Evolutionary conservation across 2,888 invertebrate species (phyloP).

Genomic region (Caenorhabditis zanzibari): DNA sequence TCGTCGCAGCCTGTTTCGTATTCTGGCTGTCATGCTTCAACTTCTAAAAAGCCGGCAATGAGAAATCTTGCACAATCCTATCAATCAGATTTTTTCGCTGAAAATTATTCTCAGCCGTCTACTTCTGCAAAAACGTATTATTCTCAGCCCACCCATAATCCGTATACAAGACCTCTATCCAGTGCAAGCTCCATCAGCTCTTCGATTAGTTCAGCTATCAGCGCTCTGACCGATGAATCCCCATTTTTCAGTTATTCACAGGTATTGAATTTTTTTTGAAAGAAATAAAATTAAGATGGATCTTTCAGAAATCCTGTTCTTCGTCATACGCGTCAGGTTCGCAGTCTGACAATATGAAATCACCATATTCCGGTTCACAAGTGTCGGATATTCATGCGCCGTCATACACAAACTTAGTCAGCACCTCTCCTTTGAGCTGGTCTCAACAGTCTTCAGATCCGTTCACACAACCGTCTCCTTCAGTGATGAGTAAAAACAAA

Average conservation of each 20-base stretch:
- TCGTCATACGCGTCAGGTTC: neutral
- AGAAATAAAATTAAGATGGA: neutral
- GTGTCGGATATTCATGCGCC: neutral
- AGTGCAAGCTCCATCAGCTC: conserved; percentile 15
- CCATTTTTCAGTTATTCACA: conserved; percentile 2
- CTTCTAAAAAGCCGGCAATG: neutral
- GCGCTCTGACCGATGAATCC: conserved; percentile 4
- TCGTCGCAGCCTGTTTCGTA: conserved; percentile 7
- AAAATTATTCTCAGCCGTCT: neutral
- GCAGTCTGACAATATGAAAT: neutral
- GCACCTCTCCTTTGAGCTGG: neutral
- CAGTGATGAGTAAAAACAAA: conserved; percentile 4
- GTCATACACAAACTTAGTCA: neutral
- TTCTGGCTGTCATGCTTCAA: neutral
- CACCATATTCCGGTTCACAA: neutral
- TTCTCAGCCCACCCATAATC: conserved; percentile 13
- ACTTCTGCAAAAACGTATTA: neutral
- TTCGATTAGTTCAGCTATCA: conserved; percentile 18
- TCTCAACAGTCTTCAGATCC: conserved; percentile 18
- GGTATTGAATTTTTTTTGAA: neutral
- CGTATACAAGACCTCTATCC: conserved; percentile 16
- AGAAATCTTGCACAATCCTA: conserved; percentile 6
- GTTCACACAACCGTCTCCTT: neutral
- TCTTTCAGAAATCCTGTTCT: neutral
- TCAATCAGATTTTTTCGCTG: neutral